phyloP scores from a whole-genome alignment of 2,797 vertebrate genomes.

The Xiphorhynchus erythropygius region DNA sequence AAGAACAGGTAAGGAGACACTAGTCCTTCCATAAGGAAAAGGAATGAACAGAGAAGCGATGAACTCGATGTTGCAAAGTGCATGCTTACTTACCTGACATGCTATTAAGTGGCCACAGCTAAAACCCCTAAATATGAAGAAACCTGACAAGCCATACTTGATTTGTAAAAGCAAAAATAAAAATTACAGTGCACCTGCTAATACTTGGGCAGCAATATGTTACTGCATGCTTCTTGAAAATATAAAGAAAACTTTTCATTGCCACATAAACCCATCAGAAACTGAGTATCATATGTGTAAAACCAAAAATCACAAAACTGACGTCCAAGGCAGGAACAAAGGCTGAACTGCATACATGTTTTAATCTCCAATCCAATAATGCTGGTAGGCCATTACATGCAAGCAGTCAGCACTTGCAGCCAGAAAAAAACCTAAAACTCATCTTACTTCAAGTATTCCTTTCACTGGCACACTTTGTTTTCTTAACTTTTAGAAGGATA shows the following conservation, averaged over 20 bases:
- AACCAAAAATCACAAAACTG: not conserved
- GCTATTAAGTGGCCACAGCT: not conserved
- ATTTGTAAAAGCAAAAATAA: not conserved
- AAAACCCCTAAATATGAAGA: not conserved
- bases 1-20: not conserved
- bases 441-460: not conserved
- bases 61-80: not conserved
- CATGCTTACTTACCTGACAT: not conserved
- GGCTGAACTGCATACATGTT: accelerated
- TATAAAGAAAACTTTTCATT: not conserved
- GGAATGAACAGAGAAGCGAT: not conserved
- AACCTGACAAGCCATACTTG: not conserved
- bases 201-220: not conserved
- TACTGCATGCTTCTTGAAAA: not conserved
- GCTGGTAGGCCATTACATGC: not conserved
- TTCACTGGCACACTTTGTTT: not conserved
- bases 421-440: not conserved
- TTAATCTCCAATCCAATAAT: not conserved
- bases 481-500: not conserved
- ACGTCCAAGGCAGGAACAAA: not conserved
- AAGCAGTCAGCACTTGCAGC: not conserved
- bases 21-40: not conserved
- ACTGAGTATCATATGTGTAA: not conserved
- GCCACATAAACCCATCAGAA: not conserved
- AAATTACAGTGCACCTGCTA: not conserved